These are phyloP conservation scores for Himantopus leucocephalus DNA, from an alignment of 2,113 vertebrate genomes.

Conservation along the genomic window DNA sequence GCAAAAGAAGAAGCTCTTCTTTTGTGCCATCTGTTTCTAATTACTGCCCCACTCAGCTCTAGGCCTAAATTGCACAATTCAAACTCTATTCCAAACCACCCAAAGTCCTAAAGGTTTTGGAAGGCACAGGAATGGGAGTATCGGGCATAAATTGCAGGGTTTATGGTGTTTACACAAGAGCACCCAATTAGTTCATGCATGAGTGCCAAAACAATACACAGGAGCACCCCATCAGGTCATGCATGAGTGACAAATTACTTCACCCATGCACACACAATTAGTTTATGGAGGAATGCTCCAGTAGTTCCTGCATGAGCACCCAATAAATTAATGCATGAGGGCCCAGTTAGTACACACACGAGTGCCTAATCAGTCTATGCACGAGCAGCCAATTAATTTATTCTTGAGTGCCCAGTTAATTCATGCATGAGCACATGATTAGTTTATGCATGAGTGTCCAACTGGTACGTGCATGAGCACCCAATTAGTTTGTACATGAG, in stretches of 20 bases:
- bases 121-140: conserved; percentile 1
- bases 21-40: conserved; percentile 21
- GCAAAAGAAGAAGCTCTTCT: not conserved
- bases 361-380: not conserved
- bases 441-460: not conserved
- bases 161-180: not conserved
- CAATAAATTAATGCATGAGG: not conserved
- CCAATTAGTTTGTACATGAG: not conserved
- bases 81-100: conserved; percentile 18
- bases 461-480: not conserved
- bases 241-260: not conserved
- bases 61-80: conserved; percentile 20
- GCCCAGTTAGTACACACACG: not conserved
- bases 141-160: not conserved
- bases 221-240: not conserved
- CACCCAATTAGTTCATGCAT: not conserved
- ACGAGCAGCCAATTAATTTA: not conserved
- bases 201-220: not conserved
- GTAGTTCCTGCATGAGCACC: not conserved
- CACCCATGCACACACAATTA: not conserved
- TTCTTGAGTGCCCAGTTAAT: not conserved
- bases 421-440: not conserved
- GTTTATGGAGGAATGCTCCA: not conserved
- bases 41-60: conserved; percentile 15
- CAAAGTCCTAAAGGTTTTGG: conserved; percentile 41